Conservation (phyloP, 2,113 vertebrate species). For the Edolisoma coerulescens region DNA sequence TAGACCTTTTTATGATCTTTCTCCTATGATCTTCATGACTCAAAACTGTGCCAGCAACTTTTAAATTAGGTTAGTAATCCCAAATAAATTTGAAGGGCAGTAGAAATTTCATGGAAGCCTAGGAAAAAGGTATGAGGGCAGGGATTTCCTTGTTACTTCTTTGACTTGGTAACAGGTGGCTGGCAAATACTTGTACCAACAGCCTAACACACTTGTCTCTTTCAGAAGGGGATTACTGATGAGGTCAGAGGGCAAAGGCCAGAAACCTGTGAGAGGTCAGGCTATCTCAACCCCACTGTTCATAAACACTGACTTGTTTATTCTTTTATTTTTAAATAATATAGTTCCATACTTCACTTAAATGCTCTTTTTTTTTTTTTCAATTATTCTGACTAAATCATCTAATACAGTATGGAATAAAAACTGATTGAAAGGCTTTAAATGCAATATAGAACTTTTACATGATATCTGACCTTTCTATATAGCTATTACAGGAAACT, state of each 20-base stretch:
- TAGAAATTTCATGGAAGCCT: background rate
- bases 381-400: background rate
- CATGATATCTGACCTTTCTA: background rate
- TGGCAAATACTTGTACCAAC: background rate
- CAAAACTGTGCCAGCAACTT: background rate
- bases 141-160: background rate
- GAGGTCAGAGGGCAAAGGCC: background rate
- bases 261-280: background rate
- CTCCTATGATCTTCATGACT: background rate
- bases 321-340: background rate
- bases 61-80: background rate
- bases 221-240: background rate
- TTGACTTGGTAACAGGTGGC: background rate
- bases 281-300: background rate
- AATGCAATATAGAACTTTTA: background rate
- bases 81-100: background rate
- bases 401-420: background rate
- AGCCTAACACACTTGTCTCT: background rate
- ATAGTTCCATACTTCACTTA: background rate
- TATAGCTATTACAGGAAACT: background rate
- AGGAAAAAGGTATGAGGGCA: accelerated
- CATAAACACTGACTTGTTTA: background rate
- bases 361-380: background rate
- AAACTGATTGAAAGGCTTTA: background rate
- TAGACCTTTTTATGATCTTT: background rate